phyloP scores from a whole-genome alignment of 2,888 invertebrate genomes.

The Callosobruchus maculatus region DNA sequence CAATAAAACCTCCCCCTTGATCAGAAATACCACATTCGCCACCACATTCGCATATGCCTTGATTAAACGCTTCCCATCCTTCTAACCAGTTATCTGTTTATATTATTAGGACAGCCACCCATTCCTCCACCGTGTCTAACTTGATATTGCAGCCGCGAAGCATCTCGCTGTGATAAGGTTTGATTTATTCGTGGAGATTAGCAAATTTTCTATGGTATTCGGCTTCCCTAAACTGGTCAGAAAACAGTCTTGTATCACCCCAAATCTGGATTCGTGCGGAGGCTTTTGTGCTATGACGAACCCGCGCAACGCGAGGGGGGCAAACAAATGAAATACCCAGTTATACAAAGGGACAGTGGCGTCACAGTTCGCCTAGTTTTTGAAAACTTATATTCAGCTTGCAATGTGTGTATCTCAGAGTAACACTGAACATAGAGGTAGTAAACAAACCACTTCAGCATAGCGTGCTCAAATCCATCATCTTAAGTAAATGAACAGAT shows the following conservation, averaged over 20 bases:
- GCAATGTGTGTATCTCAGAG: too few relatives aligned
- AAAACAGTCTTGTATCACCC: conserved; percentile 25
- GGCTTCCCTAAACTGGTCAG: conserved; percentile 27
- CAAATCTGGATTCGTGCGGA: conserved; percentile 12
- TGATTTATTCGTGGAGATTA: conserved; percentile 33
- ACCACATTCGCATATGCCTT: background rate
- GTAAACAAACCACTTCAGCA: too few relatives aligned
- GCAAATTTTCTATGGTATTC: conserved; percentile 31
- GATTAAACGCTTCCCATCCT: background rate
- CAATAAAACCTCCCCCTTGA: background rate
- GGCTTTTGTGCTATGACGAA: conserved; percentile 18
- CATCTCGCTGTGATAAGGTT: conserved; percentile 21
- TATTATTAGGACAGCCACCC: background rate
- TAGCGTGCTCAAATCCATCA: too few relatives aligned
- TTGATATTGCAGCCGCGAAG: conserved; percentile 16
- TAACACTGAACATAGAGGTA: too few relatives aligned
- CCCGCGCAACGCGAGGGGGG: conserved; percentile 15
- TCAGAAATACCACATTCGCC: background rate
- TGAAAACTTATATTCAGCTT: too few relatives aligned
- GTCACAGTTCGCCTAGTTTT: too few relatives aligned
- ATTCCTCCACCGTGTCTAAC: conserved; percentile 15
- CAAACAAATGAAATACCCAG: conserved; percentile 19
- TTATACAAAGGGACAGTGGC: conserved; percentile 8
- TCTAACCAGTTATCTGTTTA: background rate
- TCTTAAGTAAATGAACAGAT: too few relatives aligned